phyloP scores from a whole-genome alignment of 2,797 vertebrate species.

The Knipowitschia caucasica region DNA sequence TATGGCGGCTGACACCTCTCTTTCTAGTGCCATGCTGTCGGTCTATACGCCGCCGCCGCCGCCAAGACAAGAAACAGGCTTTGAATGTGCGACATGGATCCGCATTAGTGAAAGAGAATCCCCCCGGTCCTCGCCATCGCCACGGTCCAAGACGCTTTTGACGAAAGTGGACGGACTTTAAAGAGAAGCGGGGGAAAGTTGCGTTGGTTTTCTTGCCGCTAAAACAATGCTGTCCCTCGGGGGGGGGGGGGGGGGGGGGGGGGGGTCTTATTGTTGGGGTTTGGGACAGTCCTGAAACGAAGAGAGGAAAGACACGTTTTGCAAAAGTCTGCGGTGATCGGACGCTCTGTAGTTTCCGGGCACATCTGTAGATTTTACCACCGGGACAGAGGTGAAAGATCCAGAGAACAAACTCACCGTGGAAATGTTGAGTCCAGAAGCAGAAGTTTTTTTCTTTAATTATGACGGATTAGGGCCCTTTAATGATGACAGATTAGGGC shows the following conservation, averaged over 20 bases:
- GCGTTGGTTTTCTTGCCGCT: neutral
- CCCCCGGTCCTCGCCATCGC: slow-evolving; percentile 61
- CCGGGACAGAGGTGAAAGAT: no score
- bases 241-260: neutral
- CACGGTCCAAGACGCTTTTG: slow-evolving; percentile 55
- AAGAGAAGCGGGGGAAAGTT: slow-evolving; percentile 55
- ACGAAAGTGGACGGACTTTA: slow-evolving; percentile 62
- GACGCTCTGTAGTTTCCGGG: no score
- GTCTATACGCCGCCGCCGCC: slow-evolving; percentile 63
- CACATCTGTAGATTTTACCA: no score
- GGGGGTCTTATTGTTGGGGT: no score
- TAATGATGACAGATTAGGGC: no score
- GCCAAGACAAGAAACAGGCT: slow-evolving; percentile 71
- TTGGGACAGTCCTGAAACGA: no score
- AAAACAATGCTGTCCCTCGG: neutral
- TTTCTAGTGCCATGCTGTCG: slow-evolving; percentile 68
- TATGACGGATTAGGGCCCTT: no score
- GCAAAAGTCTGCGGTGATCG: no score
- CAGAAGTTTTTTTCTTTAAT: no score
- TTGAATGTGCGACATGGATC: slow-evolving; percentile 70
- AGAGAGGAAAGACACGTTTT: no score
- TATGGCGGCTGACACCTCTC: slow-evolving; percentile 69
- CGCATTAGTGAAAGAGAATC: slow-evolving; percentile 70
- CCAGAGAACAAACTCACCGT: no score
- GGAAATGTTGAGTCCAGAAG: no score